Base-by-base conservation (phyloP, 2,888 invertebrate species). In the Mimumesa dahlbomi region DNA sequence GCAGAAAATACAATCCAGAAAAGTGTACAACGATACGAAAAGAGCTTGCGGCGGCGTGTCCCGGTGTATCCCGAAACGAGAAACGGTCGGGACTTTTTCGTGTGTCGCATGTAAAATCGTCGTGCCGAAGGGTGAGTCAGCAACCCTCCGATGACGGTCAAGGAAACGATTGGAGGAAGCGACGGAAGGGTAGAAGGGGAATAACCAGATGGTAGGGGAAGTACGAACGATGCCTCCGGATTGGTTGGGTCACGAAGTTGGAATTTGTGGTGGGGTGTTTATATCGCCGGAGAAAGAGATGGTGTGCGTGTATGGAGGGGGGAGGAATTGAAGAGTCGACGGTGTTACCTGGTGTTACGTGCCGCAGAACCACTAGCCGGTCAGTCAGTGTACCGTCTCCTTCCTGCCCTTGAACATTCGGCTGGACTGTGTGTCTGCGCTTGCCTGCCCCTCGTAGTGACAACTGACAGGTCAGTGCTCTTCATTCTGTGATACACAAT, bases 391-490 rank as follows among this genome's bases (percentile, higher is more conserved):
- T 75, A 75, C 76, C 69, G 77, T 74, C 76, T 77, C 70, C 73
- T 75, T 75, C 73, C 81, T 79, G 71, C 67, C 78, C 74, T 82
- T 74, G 80, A 84, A 80, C 77, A 50, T 67, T 75, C 73, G 75
- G 77, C 68, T 68, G 69, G 57, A 68, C 69, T 29, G n/a, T n/a
- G 70, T 72, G 70, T 72, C 59, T 64, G 70, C 73, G 71, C 54
- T 71, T 61, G 66, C 66, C 61, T 71, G 66, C 65, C 61, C 58
- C 54, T 53, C 64, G 56, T 57, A 71, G 66, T 75, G 62, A 73
- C 81, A 78, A 80, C 76, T 82, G 82, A 81, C 85, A 84, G 84
- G 84, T 84, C 83, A 85, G 84, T 85, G 79, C 61, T 66, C 64
- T 58, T 42, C 46, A 31, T 11, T 42, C n/a, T n/a, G 46, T 29